phyloP scores from a whole-genome alignment of 2,113 vertebrate genomes.

The Ammospiza nelsoni region DNA sequence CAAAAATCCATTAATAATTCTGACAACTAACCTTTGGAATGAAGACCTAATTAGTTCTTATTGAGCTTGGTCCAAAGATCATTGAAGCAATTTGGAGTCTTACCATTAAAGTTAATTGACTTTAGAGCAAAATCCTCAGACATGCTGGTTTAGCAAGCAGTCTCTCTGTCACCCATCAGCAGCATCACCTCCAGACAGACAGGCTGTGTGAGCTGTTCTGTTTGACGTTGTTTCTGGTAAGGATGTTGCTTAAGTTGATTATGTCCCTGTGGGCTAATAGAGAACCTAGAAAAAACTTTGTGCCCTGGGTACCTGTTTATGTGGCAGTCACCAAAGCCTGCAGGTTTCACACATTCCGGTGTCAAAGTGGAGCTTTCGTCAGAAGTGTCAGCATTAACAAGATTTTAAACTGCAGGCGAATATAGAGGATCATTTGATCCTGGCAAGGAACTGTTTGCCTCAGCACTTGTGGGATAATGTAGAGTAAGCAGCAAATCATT shows the following conservation, averaged over 20 bases:
- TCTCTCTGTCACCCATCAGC: not conserved
- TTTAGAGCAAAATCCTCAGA: not conserved
- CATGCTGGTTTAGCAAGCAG: not conserved
- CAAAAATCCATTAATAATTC: conserved; percentile 31
- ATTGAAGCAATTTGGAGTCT: conserved; percentile 38
- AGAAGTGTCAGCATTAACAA: conserved; percentile 67
- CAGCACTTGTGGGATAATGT: conserved; percentile 63
- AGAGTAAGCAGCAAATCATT: conserved; percentile 52
- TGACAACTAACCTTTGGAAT: conserved; percentile 26
- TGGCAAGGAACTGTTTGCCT: conserved; percentile 67
- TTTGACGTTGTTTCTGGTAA: not conserved
- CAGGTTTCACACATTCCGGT: conserved; percentile 17
- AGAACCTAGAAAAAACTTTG: not conserved
- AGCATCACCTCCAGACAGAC: not conserved
- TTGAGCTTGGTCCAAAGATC: conserved; percentile 23
- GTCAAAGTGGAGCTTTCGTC: not conserved
- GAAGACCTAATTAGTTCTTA: conserved; percentile 36
- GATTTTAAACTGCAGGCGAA: conserved; percentile 52
- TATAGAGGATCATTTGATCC: conserved; percentile 58
- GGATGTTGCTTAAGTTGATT: not conserved
- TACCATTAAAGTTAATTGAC: conserved; percentile 39
- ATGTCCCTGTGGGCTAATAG: not conserved
- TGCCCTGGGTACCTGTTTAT: not conserved
- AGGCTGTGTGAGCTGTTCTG: not conserved
- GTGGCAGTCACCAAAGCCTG: conserved; percentile 7